Evolutionary conservation across 2,113 vertebrate genomes (phyloP).

Genomic region (Ammodytes dubius): DNA sequence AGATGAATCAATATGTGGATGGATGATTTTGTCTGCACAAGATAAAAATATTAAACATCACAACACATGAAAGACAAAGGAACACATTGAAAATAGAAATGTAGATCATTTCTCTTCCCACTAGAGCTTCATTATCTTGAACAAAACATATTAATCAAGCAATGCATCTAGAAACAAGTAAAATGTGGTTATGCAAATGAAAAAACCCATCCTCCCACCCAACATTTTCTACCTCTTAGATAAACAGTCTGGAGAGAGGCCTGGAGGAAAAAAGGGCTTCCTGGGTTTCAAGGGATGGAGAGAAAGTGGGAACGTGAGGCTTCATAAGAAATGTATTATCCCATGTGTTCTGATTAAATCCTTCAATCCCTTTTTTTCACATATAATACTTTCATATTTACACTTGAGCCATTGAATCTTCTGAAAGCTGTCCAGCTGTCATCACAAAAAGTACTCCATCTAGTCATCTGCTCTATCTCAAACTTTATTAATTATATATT

Average conservation of each 20-base stretch:
- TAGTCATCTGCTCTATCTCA: not conserved
- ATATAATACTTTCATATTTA: not conserved
- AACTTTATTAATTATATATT: too few relatives aligned
- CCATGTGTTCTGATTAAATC: not conserved
- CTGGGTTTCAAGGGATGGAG: not conserved
- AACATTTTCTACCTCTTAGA: not conserved
- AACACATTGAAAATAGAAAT: not conserved
- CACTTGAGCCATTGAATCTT: not conserved
- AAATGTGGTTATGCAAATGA: not conserved
- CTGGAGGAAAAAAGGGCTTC: not conserved
- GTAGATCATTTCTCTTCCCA: not conserved
- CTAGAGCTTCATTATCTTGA: not conserved
- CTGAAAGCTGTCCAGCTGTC: not conserved
- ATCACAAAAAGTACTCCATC: too few relatives aligned
- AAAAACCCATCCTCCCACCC: not conserved
- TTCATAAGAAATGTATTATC: not conserved
- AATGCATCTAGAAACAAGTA: not conserved
- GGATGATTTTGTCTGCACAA: not conserved
- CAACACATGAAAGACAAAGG: not conserved
- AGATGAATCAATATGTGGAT: constrained; percentile 1
- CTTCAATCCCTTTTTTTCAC: not conserved
- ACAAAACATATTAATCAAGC: not conserved
- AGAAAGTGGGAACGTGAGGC: not conserved
- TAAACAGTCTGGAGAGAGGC: not conserved
- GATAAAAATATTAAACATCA: not conserved